Conservation (phyloP, 2,797 vertebrate genomes). For the Lacerta bilineata region DNA sequence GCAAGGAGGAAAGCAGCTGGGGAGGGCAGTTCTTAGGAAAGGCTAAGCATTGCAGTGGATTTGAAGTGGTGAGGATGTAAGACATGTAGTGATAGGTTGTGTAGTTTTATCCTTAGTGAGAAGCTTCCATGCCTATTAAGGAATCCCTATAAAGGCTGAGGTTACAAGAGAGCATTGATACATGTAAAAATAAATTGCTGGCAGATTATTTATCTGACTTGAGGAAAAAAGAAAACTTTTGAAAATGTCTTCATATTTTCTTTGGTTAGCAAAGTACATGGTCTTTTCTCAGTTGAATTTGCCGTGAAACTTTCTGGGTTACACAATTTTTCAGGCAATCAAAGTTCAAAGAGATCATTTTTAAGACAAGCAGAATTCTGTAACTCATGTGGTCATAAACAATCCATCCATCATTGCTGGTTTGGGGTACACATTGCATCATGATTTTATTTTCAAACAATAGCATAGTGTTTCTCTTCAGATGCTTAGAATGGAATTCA, state of each 20-base stretch:
- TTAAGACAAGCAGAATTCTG: neutral
- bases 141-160: neutral
- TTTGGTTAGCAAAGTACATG: neutral
- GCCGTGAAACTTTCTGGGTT: neutral
- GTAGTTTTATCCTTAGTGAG: neutral
- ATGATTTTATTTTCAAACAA: neutral
- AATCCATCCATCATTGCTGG: neutral
- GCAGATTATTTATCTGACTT: neutral
- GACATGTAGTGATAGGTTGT: neutral
- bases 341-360: neutral
- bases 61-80: neutral
- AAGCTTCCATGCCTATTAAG: neutral
- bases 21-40: neutral
- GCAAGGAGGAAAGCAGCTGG: neutral
- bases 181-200: neutral
- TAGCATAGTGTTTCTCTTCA: conserved; percentile 10
- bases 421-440: neutral
- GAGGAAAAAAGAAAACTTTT: neutral
- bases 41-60: neutral
- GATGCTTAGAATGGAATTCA: conserved; percentile 13
- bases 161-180: neutral
- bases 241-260: neutral
- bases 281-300: neutral
- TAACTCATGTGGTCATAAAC: neutral
- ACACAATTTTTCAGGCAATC: neutral